Base-by-base conservation (phyloP, 2,888 invertebrate genomes). In the Tenthredo scrophulariae region DNA sequence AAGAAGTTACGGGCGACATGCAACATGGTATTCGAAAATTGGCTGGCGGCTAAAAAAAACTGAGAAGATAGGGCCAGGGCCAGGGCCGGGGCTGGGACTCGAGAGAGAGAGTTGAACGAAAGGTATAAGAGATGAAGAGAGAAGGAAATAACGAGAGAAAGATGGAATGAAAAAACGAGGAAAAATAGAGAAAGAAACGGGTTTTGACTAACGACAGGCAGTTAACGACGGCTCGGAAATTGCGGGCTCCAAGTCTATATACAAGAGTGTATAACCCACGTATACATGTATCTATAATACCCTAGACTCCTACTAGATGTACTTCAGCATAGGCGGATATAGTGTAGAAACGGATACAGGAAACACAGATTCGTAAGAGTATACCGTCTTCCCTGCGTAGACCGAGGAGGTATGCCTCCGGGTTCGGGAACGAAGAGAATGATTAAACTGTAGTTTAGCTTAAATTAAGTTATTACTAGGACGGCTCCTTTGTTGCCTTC, bases 191-290 rank as follows among this genome's bases (percentile, higher is more conserved):
- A 91, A 91, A 90, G 91, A 93, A 91, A 92, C 91, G 90, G 92
- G 91, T 93, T 93, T 93, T 93, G 93, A 93, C 93, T 93, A 93
- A 93, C 93, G 93, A 93, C 93, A 93, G 92, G 93, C 93, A 93
- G 93, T 93, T 93, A 93, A 93, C 93, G 93, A 92, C 93, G 93
- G 93, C 93, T 93, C 93, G 91, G 93, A 93, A 93, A 93, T 93
- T 93, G 93, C 93, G 89, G 93, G 93, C 93, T 93, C 91, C 86
- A 26, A 37, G 13, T 77, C 54, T 43, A 40, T 54, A 77, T 7
- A 54, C 50, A 62, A 50, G 18, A 43, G 6, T 29, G 22, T 80
- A 40, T 80, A 40, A 46, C 46, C 13, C 10, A 22, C 5, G 40
- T 37, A 40, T 62, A 62, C 10, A 54, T 26, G 15, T 40, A 13